These are phyloP conservation scores for Parotocinclus haroldoi DNA, from an alignment of 2,797 vertebrate genomes.

Conservation along the genomic window DNA sequence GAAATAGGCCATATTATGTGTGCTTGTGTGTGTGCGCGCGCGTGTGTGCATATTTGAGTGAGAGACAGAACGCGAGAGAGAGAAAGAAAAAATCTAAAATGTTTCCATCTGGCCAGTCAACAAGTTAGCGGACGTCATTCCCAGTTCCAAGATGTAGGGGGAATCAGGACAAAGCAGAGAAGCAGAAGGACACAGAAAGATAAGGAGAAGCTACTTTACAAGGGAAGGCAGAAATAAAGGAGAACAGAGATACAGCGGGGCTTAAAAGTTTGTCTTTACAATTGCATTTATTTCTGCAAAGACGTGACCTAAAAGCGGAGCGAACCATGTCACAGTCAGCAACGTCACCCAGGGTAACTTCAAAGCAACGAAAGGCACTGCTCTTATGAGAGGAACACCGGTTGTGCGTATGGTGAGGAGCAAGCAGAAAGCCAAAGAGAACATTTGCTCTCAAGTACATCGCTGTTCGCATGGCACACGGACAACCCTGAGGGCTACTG, in stretches of 20 bases:
- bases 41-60: constrained; percentile 20
- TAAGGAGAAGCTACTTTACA: constrained; percentile 14
- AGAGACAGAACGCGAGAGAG: background rate
- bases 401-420: too few relatives aligned
- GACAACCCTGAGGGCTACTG: too few relatives aligned
- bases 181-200: background rate
- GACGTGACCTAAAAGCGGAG: too few relatives aligned
- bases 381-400: too few relatives aligned
- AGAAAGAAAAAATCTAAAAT: background rate
- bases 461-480: too few relatives aligned
- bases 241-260: constrained; percentile 22
- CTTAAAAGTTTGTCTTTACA: too few relatives aligned
- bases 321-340: too few relatives aligned
- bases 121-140: background rate
- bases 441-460: too few relatives aligned
- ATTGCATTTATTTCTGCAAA: too few relatives aligned
- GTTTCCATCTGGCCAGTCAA: constrained; percentile 13
- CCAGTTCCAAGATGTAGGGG: background rate
- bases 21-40: constrained; percentile 25
- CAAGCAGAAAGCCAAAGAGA: too few relatives aligned
- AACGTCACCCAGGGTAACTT: too few relatives aligned
- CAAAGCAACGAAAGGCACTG: too few relatives aligned
- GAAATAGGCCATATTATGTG: constrained; percentile 71
- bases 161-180: background rate
- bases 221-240: constrained; percentile 9